Conservation (phyloP, 2,113 vertebrate species). For the Phylloscopus whistleri region DNA sequence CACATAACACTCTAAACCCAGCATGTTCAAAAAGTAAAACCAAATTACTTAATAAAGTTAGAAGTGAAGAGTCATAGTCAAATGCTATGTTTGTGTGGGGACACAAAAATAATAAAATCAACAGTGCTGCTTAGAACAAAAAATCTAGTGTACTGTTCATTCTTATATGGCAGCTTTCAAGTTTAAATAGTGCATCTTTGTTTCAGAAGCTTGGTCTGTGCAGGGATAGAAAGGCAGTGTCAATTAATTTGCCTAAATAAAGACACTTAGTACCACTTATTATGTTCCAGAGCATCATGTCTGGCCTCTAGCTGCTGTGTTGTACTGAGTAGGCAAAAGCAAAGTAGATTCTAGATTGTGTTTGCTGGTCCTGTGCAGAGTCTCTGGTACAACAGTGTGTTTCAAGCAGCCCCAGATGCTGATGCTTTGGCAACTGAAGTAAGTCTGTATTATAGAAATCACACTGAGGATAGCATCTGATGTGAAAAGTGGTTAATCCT, state of each 20-base stretch:
- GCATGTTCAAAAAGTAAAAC: background rate
- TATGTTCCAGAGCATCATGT: background rate
- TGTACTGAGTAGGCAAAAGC: background rate
- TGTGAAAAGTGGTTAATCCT: background rate
- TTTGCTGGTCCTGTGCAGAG: background rate
- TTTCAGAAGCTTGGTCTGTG: background rate
- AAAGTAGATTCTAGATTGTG: background rate
- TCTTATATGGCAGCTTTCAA: background rate
- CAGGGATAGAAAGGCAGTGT: background rate
- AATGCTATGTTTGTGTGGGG: background rate
- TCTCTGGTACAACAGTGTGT: background rate
- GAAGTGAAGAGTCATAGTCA: background rate
- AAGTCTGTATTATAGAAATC: background rate
- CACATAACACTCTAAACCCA: background rate
- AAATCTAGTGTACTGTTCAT: background rate
- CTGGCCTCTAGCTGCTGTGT: background rate
- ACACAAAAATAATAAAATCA: background rate
- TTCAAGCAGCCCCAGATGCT: background rate
- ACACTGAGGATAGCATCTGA: background rate
- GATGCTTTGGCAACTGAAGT: background rate
- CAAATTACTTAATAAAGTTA: background rate
- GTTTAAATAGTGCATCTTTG: background rate
- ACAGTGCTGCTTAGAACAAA: background rate
- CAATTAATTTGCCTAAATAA: background rate
- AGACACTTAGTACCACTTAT: no score